phyloP scores from a whole-genome alignment of 2,888 invertebrate species.

The Chaitophorus viminalis region DNA sequence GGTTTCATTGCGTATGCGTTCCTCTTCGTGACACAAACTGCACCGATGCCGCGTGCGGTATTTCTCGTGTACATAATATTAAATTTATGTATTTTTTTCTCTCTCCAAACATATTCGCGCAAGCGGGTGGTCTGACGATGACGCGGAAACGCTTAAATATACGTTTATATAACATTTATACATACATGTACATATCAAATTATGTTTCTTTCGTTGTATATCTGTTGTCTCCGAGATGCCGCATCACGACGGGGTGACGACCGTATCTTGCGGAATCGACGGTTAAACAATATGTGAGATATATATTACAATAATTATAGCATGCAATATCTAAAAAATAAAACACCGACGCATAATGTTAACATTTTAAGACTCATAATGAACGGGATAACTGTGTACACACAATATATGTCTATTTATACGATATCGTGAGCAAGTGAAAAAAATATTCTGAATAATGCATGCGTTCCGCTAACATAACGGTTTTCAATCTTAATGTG shows the following conservation, averaged over 20 bases:
- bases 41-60: background rate
- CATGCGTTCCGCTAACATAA: too few relatives aligned
- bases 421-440: too few relatives aligned
- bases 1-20: background rate
- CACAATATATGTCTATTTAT: too few relatives aligned
- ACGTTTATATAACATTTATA: too few relatives aligned
- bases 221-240: background rate
- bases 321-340: too few relatives aligned
- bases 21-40: background rate
- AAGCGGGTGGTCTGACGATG: constrained; percentile 34
- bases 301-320: too few relatives aligned
- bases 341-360: too few relatives aligned
- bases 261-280: background rate
- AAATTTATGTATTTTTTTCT: background rate
- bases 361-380: too few relatives aligned
- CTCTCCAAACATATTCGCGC: background rate
- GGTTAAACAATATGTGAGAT: too few relatives aligned
- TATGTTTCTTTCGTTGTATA: background rate
- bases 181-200: background rate
- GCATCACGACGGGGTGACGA: background rate
- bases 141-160: constrained; percentile 10
- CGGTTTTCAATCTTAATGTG: too few relatives aligned
- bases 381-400: too few relatives aligned
- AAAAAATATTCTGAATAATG: too few relatives aligned
- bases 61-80: background rate